phyloP scores from a whole-genome alignment of 2,888 invertebrate genomes.

The Drosophila neotestacea region DNA sequence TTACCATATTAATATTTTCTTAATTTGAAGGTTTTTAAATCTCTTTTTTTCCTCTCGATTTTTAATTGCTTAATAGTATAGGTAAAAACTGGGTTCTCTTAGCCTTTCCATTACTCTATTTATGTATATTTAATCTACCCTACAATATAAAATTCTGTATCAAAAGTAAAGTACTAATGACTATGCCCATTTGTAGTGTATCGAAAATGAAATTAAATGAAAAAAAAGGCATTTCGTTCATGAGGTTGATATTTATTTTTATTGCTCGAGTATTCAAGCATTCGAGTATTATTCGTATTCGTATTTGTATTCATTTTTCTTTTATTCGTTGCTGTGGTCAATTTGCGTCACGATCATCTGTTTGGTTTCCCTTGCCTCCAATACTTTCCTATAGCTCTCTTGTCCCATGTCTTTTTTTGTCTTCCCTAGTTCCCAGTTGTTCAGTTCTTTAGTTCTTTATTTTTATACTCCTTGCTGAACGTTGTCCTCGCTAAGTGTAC shows the following conservation, averaged over 20 bases:
- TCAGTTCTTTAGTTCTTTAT: conserved; percentile 12
- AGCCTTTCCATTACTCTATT: too few relatives aligned
- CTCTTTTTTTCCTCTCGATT: too few relatives aligned
- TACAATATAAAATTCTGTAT: too few relatives aligned
- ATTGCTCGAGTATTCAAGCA: conserved; percentile 18
- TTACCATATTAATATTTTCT: too few relatives aligned
- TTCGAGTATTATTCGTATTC: conserved; percentile 13
- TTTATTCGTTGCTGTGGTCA: conserved; percentile 29
- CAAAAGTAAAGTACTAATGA: not conserved
- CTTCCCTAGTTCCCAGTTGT: conserved; percentile 8
- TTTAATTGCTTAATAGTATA: too few relatives aligned
- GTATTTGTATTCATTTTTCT: conserved; percentile 12
- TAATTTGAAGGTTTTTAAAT: too few relatives aligned
- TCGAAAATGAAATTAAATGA: conserved; percentile 53
- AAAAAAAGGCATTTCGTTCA: conserved; percentile 53
- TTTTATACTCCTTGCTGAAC: conserved; percentile 26
- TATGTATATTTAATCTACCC: not conserved
- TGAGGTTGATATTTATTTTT: conserved; percentile 46
- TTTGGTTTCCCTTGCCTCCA: conserved; percentile 20
- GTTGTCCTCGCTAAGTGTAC: conserved; percentile 63
- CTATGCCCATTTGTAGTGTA: not conserved
- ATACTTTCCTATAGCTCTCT: not conserved
- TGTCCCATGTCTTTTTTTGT: too few relatives aligned
- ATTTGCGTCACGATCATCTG: conserved; percentile 56
- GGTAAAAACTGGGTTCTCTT: too few relatives aligned